Base-by-base conservation (phyloP, 2,113 vertebrate genomes). In the Ptychochromis oligacanthus region DNA sequence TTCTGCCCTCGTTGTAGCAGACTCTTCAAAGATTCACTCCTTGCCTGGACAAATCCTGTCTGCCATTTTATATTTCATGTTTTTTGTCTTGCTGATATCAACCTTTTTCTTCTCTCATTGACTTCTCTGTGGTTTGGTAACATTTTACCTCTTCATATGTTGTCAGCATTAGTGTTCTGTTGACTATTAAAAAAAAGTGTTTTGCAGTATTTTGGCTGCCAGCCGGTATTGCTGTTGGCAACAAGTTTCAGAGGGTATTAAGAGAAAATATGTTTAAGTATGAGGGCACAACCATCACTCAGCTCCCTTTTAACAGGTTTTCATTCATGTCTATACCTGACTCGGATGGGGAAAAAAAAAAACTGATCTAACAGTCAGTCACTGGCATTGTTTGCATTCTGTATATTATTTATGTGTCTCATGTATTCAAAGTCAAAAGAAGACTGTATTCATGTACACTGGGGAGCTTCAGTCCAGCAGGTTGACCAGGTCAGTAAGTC, bases 1-100 rank as follows among this genome's bases (percentile, higher is more conserved):
- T 81, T 84, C 84, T 76, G 58, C 75, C 75, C 82, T n/a, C 6
- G 18, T 34, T 79, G 77, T 86, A 92, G 90, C 85, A 80, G 87
- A 85, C 86, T 89, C 84, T 86, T 75, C 88, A 82, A 79, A 79
- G 76, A 81, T 86, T 83, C 88, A 87, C 84, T 80, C 82, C 70
- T 79, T 76, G 70, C 74, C 38, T 46, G 60, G 58, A 77, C 15
- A n/a, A 72, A 80, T 84, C 81, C 60, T 24, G 46, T 14, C 61
- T 61, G 43, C 75, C 28, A 13, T 46, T 26, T 81, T 38, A 49
- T 67, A 55, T 81, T 79, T 77, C 61, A 55, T 78, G 10, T 38
- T 4, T 40, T 60, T 54, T 55, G 1, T 56, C 82, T 82, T 58
- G 31, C 81, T 77, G 75, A 86, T 81, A 79, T 83, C 59, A 79